Percentiles rank a stretch among this genome's conserved stretches.
Conservation (phyloP, 2,888 invertebrate genomes). For the Ptychoptera albimana region DNA sequence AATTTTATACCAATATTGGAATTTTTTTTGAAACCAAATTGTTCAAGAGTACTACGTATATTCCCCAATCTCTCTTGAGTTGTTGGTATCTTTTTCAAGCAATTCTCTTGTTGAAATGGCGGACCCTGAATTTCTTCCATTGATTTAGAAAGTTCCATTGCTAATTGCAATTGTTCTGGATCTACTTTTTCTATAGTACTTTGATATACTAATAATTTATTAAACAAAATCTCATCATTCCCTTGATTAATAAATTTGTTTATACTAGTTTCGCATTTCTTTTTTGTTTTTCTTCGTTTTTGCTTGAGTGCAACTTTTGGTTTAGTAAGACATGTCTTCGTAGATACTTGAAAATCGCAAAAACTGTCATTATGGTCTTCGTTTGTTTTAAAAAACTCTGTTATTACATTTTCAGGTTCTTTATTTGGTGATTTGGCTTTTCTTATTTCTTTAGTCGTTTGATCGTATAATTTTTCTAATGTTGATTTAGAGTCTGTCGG, state of each 20-base stretch:
- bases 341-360: constrained; percentile 5
- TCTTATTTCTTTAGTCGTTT: not conserved
- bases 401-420: not conserved
- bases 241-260: constrained; percentile 9
- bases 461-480: too few species aligned
- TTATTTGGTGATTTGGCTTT: not conserved
- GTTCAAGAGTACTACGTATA: constrained; percentile 38
- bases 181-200: constrained; percentile 36
- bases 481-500: too few species aligned
- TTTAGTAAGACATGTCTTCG: not conserved
- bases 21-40: constrained; percentile 40
- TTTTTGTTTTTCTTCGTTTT: not conserved
- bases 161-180: constrained; percentile 48
- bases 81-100: not conserved
- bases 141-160: constrained; percentile 49
- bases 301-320: not conserved
- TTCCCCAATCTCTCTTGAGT: constrained; percentile 14
- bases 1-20: not conserved
- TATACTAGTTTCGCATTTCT: not conserved
- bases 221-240: constrained; percentile 22
- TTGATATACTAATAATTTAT: constrained; percentile 24
- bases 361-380: not conserved
- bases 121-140: constrained; percentile 18
- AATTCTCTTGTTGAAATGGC: not conserved
- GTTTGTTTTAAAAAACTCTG: not conserved